Evolutionary conservation across 23 tunicate species (phyloP), one percentile per base, ranked within the genome.

Genomic region (Halocynthia aurantium): DNA sequence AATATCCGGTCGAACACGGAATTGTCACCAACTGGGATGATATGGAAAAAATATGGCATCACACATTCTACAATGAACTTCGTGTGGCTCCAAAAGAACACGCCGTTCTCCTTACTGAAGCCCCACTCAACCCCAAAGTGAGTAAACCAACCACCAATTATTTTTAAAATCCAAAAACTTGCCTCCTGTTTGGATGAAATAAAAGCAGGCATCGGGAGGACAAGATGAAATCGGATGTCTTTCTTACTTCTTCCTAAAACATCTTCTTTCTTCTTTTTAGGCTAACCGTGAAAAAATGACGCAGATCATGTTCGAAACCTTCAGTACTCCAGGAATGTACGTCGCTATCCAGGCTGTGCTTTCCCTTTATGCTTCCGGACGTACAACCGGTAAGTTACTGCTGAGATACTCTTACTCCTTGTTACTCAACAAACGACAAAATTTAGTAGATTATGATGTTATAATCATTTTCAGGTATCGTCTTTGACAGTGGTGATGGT

Each of bases 41-140:
- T 58, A 87, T 87, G 93, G 93, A 87, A 66, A 86, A 86, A 81
- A 86, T 86, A 76, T 86, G 91, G 91, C 91, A 86, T 86, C 91
- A 86, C 85, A 87, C 93, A 57, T 87, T 87, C 86, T 87, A 87
- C 86, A 87, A 87, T 57, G 93, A 87, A 82, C 86, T 87, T 78
- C 82, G 93, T 10, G 94, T 88, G 7, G 93, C 93, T 8, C 93
- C 93, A 9, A 86, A 87, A 76, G 93, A 87, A 69, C 93, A 87
- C 83, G 86, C 93, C 50, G 84, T 82, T 51, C 74, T 87, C 8
- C 86, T 87, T 50, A 87, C 93, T 12, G 93, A 87, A 70, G 93
- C 93, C 52, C 93, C 93, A 53, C 86, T 87, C 52, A 87, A 87
- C 79, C 93, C 93, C 21, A 82, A 82, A 8, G 93, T 75, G 64